Conservation (phyloP, 1,140 invertebrate species). For the Eufriesea mexicana region DNA sequence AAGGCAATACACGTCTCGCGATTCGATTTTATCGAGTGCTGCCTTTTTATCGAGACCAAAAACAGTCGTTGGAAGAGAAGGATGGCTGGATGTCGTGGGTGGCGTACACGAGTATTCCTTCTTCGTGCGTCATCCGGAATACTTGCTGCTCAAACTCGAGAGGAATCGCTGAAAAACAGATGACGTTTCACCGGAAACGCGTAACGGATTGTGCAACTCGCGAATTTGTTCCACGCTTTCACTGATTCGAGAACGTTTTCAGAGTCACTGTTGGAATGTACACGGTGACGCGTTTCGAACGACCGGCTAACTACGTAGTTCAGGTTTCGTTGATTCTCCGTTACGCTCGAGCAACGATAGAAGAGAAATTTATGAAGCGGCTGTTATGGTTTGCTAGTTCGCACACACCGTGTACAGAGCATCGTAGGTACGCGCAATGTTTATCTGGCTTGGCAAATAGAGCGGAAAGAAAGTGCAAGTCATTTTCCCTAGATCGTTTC, state of each 20-base stretch:
- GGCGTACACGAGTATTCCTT: neutral
- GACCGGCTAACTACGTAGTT: neutral
- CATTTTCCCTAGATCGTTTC: neutral
- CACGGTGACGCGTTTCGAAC: neutral
- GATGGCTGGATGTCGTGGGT: neutral
- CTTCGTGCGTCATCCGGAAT: neutral
- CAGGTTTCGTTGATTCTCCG: neutral
- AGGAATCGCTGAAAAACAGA: neutral
- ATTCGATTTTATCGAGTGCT: no score
- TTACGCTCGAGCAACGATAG: neutral
- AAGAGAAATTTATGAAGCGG: neutral
- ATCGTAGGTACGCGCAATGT: neutral
- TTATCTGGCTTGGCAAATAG: slow-evolving; percentile 19
- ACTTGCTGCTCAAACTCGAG: no score
- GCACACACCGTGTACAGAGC: neutral
- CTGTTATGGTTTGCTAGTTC: neutral
- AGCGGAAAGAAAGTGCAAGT: neutral
- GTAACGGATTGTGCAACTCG: neutral
- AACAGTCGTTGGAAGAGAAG: neutral
- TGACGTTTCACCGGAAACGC: neutral
- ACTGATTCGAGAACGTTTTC: neutral
- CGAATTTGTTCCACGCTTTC: slow-evolving; percentile 11
- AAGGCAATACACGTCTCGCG: slow-evolving; percentile 3
- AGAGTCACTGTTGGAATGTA: neutral
- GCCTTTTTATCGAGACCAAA: neutral